Evolutionary conservation across 2,888 invertebrate species (phyloP).

Genomic region (Melanostoma scalare): DNA sequence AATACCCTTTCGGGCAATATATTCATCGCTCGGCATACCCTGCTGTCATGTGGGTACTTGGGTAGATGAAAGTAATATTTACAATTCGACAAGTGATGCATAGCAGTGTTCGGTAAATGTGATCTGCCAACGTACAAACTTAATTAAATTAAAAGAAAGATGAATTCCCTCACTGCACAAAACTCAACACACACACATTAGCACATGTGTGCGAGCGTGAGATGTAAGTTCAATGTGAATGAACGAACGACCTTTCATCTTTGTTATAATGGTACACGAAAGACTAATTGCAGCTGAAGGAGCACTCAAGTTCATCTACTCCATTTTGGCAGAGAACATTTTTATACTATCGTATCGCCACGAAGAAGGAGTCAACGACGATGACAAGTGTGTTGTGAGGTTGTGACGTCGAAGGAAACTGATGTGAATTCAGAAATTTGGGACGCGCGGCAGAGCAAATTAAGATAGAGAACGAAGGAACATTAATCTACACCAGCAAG

Average conservation of each 20-base stretch:
- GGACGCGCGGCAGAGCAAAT: constrained; percentile 38
- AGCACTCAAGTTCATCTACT: constrained; percentile 59
- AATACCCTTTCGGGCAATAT: constrained; percentile 20
- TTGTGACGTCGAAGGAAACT: constrained; percentile 40
- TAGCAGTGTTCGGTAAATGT: constrained; percentile 26
- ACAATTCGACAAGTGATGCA: constrained; percentile 64
- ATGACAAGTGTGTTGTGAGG: constrained; percentile 14
- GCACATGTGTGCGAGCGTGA: no score
- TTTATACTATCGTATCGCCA: not conserved
- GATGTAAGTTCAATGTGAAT: not conserved
- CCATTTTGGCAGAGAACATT: not conserved
- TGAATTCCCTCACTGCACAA: constrained; percentile 31
- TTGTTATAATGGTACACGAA: constrained; percentile 41
- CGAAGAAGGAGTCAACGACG: not conserved
- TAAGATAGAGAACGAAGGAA: constrained; percentile 31
- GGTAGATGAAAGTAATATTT: constrained; percentile 37
- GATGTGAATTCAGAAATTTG: constrained; percentile 52
- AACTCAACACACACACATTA: not conserved
- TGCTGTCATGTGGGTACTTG: constrained; percentile 16
- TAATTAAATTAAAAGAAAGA: constrained; percentile 59
- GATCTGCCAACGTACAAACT: constrained; percentile 33
- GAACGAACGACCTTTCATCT: constrained; percentile 34
- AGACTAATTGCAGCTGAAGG: constrained; percentile 65
- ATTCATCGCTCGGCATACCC: constrained; percentile 39
- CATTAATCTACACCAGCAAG: constrained; percentile 31